Base-by-base conservation (phyloP, 2,113 vertebrate species). In the zebrafish (Danio rerio) region DNA sequence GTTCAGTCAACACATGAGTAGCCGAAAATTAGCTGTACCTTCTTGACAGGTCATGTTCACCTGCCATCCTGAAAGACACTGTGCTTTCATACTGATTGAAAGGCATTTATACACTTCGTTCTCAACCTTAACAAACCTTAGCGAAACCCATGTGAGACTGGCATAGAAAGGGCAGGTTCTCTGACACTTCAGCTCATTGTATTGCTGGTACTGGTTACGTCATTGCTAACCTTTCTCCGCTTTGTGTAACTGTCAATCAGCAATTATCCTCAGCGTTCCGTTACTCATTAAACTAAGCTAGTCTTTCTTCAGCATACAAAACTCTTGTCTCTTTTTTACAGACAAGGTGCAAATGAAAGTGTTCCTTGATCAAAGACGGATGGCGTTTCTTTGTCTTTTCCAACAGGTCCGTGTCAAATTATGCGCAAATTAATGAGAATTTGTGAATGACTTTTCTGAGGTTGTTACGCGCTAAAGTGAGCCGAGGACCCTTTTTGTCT, bases 161-260 rank as follows among this genome's bases (percentile, higher is more conserved):
- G 75, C 59, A 73, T 10, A 53, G 66, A 58, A 42, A 31, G 12
- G 21, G 21, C 45, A 42, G 40, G 9, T 55, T 52, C 58, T 31
- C 61, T 40, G 10, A n/a, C 62, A 20, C 55, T 43, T 5, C 2
- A 7, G 15, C 12, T 61, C 61, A 20, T 10, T 4, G 7, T 49
- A 31, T 69, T 3, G 20, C 61, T 45, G 53, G 10, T n/a, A 42
- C 4, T 52, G 15, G 15, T 18, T 80, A 45, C 80, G 80, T 84
- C 83, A 84, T 62, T 18, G 6, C 55, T 87, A 87, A 87, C 85
- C 85, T 87, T 87, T 87, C 45, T 40, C 59, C 18, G 80, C 75
- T 82, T 80, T 79, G 80, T 84, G 83, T 80, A 77, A 70, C 70
- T 74, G 85, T 75, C 79, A 50, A n/a, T 80, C 74, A 45, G 55